Percentiles rank a stretch among this genome's conserved stretches.
phyloP scores from a whole-genome alignment of 2,113 vertebrate genomes.

The Chamaea fasciata region DNA sequence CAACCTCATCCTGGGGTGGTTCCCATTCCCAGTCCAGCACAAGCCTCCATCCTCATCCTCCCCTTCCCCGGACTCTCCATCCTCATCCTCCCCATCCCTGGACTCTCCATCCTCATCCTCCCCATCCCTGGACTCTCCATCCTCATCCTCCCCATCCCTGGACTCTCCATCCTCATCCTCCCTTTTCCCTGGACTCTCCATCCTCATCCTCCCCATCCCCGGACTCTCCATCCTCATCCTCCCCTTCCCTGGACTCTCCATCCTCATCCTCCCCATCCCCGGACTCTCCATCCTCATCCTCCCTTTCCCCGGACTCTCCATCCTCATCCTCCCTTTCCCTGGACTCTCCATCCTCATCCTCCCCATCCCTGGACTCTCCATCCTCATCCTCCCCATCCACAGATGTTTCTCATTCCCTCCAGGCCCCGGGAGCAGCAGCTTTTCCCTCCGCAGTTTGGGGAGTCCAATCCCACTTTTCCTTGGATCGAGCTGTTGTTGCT shows the following conservation, averaged over 20 bases:
- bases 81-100: not conserved
- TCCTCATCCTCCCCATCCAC: not conserved
- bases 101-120: not conserved
- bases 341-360: not conserved
- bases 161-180: not conserved
- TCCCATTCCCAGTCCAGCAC: not conserved
- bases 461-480: not conserved
- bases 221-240: no score
- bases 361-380: not conserved
- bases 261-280: not conserved
- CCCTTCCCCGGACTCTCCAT: no score
- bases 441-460: not conserved
- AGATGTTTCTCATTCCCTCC: not conserved
- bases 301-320: not conserved
- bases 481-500: rapidly evolving
- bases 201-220: not conserved
- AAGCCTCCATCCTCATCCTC: not conserved
- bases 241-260: not conserved
- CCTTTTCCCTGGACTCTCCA: not conserved
- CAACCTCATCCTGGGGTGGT: rapidly evolving
- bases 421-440: rapidly evolving
- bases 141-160: not conserved
- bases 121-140: not conserved
- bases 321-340: not conserved
- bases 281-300: not conserved